These are phyloP conservation scores for Malthinus flaveolus DNA, from an alignment of 2,888 invertebrate species.

Conservation along the genomic window DNA sequence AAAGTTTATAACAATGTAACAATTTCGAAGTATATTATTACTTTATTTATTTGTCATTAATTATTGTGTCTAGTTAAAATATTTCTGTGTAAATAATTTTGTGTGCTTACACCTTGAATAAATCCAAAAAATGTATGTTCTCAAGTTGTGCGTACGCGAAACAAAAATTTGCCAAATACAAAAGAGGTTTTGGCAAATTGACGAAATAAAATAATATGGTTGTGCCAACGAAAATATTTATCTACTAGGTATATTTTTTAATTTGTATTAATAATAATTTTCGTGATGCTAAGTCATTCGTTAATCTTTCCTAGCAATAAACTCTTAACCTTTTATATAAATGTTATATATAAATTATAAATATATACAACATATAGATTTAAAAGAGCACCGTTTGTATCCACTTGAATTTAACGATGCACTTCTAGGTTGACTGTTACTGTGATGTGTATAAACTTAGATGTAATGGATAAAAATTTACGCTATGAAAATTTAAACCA, in stretches of 20 bases:
- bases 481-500: constrained; percentile 1
- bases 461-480: constrained; percentile 13
- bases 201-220: constrained; percentile 11
- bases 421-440: constrained; percentile 31
- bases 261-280: constrained; percentile 15
- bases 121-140: too few relatives aligned
- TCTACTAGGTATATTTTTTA: neutral
- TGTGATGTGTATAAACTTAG: constrained; percentile 29
- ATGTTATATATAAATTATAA: constrained; percentile 11
- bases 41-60: too few relatives aligned
- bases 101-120: too few relatives aligned
- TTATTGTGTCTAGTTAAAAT: too few relatives aligned
- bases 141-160: too few relatives aligned
- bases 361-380: constrained; percentile 10
- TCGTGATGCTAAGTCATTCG: constrained; percentile 11
- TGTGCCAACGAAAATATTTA: constrained; percentile 16
- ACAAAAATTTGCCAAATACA: too few relatives aligned
- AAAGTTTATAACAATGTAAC: too few relatives aligned
- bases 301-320: constrained; percentile 29
- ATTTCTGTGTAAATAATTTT: too few relatives aligned
- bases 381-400: constrained; percentile 29
- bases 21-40: too few relatives aligned
- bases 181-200: neutral
- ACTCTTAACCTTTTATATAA: constrained; percentile 26
- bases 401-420: constrained; percentile 29